Conservation (phyloP, 2,888 invertebrate species). For the Leptopilina syphax region DNA sequence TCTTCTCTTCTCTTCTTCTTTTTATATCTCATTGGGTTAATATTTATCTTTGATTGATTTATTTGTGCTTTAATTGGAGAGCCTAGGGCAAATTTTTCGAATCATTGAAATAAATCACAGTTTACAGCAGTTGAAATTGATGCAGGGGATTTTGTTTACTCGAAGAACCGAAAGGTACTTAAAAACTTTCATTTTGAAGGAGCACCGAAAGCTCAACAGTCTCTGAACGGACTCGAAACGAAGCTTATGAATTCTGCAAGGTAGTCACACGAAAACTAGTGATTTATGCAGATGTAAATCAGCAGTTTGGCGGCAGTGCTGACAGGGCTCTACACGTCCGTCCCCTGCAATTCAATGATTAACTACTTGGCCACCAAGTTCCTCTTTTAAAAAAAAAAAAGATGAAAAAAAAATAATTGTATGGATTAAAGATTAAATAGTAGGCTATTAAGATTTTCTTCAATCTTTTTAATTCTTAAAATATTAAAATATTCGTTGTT, state of each 20-base stretch:
- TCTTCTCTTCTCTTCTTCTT: background rate
- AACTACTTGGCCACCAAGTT: slow-evolving; percentile 45
- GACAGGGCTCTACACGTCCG: slow-evolving; percentile 53
- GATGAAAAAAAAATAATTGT: slow-evolving; percentile 38
- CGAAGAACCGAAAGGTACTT: slow-evolving; percentile 36
- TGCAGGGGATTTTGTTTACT: slow-evolving; percentile 43
- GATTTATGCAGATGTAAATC: slow-evolving; percentile 63
- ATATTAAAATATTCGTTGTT: background rate
- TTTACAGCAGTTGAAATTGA: slow-evolving; percentile 41
- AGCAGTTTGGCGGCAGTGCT: slow-evolving; percentile 55
- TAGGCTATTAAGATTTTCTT: background rate
- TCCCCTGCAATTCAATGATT: slow-evolving; percentile 49
- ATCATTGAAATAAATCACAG: slow-evolving; percentile 39
- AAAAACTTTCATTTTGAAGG: slow-evolving; percentile 41
- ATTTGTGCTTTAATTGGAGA: slow-evolving; percentile 34
- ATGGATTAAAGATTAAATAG: background rate
- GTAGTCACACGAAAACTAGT: slow-evolving; percentile 55
- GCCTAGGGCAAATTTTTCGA: slow-evolving; percentile 38
- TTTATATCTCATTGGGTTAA: slow-evolving; percentile 23
- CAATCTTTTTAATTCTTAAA: too few relatives aligned
- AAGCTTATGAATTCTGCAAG: slow-evolving; percentile 42
- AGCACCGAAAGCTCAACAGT: slow-evolving; percentile 35
- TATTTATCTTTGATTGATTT: slow-evolving; percentile 32
- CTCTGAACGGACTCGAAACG: slow-evolving; percentile 21
- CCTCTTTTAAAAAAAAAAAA: slow-evolving; percentile 35